Evolutionary conservation across 2,113 vertebrate species (phyloP).

Genomic region (Mormyrus iriodes): DNA sequence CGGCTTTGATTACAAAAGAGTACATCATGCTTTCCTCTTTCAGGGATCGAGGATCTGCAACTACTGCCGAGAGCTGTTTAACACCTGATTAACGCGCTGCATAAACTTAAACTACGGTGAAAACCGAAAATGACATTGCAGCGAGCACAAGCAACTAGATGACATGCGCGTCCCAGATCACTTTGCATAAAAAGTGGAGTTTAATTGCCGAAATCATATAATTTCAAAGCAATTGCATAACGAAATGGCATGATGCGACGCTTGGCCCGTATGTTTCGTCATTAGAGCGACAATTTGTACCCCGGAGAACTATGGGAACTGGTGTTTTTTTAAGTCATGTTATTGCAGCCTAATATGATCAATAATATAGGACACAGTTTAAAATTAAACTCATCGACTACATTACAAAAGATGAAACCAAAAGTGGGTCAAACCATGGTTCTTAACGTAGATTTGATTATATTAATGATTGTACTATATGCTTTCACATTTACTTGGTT

Average conservation of each 20-base stretch:
- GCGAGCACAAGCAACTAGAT: background rate
- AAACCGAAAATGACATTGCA: background rate
- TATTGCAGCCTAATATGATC: background rate
- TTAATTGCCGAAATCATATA: background rate
- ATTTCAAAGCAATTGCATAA: background rate
- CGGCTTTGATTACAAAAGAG: constrained; percentile 38
- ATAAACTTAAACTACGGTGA: background rate
- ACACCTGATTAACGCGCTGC: background rate
- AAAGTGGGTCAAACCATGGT: background rate
- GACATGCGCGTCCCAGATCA: background rate
- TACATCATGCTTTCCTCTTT: constrained; percentile 41
- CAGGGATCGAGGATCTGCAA: background rate
- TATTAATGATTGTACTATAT: background rate
- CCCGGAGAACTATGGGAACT: constrained; percentile 34
- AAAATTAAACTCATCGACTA: background rate
- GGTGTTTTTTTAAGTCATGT: constrained; percentile 38
- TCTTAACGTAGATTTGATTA: background rate
- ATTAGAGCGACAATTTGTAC: background rate
- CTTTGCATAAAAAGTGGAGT: background rate
- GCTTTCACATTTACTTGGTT: background rate
- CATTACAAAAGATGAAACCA: background rate
- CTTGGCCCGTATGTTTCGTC: constrained; percentile 43
- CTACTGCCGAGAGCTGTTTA: background rate
- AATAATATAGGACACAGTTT: background rate
- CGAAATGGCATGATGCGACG: background rate